Conservation (phyloP, 2,888 invertebrate species). For the Brenthis hecate region DNA sequence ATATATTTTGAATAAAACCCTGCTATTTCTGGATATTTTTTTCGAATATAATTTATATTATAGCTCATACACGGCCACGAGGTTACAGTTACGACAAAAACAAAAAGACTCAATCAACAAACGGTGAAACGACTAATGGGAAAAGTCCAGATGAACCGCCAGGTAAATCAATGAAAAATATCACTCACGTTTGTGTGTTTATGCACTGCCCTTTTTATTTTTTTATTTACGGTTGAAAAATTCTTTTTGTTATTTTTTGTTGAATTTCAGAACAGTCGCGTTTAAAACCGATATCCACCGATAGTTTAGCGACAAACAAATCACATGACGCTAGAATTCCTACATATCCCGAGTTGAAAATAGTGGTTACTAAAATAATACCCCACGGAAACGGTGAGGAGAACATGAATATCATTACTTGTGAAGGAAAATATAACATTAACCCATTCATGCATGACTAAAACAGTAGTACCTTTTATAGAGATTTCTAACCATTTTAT, state of each 20-base stretch:
- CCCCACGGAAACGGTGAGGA: constrained; percentile 68
- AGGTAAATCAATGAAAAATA: constrained; percentile 48
- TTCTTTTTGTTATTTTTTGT: constrained; percentile 46
- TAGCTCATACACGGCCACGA: constrained; percentile 55
- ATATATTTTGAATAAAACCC: constrained; percentile 55
- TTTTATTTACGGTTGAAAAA: constrained; percentile 23
- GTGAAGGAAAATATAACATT: background rate
- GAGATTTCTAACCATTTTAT: background rate
- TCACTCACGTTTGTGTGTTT: background rate
- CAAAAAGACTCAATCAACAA: constrained; percentile 58
- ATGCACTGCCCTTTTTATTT: constrained; percentile 29
- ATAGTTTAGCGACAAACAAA: constrained; percentile 52
- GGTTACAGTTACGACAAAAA: constrained; percentile 66
- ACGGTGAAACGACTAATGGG: constrained; percentile 52
- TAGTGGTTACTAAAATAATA: constrained; percentile 74
- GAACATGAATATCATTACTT: constrained; percentile 6
- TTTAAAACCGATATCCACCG: constrained; percentile 54
- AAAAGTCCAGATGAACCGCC: constrained; percentile 63
- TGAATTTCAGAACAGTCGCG: constrained; percentile 62
- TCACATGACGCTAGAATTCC: constrained; percentile 48
- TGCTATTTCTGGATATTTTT: constrained; percentile 45
- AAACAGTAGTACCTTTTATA: constrained; percentile 6
- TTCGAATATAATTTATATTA: constrained; percentile 54
- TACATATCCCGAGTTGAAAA: constrained; percentile 72
- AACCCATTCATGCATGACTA: constrained; percentile 12